A percentile compares a stretch with the other conserved stretches of the same genome.
Conservation (phyloP, 2,888 invertebrate genomes). For the Dasysyrphus albostriatus region DNA sequence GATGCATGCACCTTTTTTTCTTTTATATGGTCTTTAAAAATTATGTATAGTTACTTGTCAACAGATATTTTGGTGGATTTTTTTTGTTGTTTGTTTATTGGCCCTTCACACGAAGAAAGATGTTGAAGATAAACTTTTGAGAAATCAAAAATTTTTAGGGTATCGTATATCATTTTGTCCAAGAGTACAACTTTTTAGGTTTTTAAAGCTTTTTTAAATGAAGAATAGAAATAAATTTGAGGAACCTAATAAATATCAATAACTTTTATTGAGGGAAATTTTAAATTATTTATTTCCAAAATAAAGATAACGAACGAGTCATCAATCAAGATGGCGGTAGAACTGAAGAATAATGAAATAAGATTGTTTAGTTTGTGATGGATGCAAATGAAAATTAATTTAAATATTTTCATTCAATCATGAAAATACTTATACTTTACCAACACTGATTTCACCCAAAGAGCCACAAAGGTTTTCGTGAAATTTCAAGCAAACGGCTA, state of each 20-base stretch:
- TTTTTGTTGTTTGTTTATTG: neutral
- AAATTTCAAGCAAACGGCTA: too few species aligned
- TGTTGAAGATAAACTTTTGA: neutral
- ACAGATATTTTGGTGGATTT: neutral
- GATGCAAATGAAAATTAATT: too few species aligned
- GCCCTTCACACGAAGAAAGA: neutral
- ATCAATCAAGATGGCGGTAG: too few species aligned
- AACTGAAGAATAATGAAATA: too few species aligned
- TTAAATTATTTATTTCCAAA: neutral
- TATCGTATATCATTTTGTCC: neutral
- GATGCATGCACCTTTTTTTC: constrained; percentile 10
- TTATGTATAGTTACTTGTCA: constrained; percentile 7
- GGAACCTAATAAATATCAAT: neutral
- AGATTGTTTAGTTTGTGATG: too few species aligned
- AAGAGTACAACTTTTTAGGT: neutral
- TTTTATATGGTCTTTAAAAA: neutral
- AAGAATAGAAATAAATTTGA: neutral
- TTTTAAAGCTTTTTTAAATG: neutral
- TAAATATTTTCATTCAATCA: too few species aligned
- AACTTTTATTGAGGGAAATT: neutral
- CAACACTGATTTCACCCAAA: too few species aligned
- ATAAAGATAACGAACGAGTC: too few species aligned
- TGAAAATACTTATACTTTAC: too few species aligned
- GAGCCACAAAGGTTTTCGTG: too few species aligned
- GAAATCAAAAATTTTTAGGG: neutral